A percentile compares a stretch with the other conserved stretches of the same genome.
Evolutionary conservation across 2,888 invertebrate genomes (phyloP).

Genomic region (Melanophora roralis): DNA sequence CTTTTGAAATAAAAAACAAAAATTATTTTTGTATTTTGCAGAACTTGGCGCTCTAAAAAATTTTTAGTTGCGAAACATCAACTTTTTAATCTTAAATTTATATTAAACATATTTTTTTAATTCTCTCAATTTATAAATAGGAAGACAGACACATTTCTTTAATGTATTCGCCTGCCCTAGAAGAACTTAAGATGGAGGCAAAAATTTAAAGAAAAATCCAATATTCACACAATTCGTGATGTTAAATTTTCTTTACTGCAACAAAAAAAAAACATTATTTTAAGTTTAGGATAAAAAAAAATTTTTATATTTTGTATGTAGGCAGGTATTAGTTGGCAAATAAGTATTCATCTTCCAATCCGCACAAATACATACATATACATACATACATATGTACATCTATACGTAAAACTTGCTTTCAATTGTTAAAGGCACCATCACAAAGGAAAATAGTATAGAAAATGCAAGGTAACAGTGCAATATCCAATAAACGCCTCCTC

Average conservation of each 20-base stretch:
- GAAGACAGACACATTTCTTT: neutral
- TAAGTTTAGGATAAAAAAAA: neutral
- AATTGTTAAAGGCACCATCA: neutral
- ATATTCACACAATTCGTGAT: conserved; percentile 53
- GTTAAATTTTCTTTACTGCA: conserved; percentile 37
- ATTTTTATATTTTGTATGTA: conserved; percentile 14
- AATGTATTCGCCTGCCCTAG: neutral
- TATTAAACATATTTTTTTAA: neutral
- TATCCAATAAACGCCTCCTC: conserved; percentile 49
- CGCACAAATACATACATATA: neutral
- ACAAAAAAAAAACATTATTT: conserved; percentile 8
- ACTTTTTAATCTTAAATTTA: too few species aligned
- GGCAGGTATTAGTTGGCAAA: conserved; percentile 22
- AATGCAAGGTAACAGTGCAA: conserved; percentile 27
- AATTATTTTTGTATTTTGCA: too few species aligned
- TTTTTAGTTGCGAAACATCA: too few species aligned
- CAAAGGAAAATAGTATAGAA: neutral
- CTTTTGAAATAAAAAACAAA: too few species aligned
- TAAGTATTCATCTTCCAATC: neutral
- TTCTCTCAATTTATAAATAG: neutral
- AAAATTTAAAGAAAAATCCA: conserved; percentile 23
- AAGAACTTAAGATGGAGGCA: neutral
- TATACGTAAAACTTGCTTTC: conserved; percentile 12
- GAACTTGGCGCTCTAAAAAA: too few species aligned
- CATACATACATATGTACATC: too few species aligned